phyloP scores from a whole-genome alignment of 2,113 vertebrate genomes.

The Sminthopsis crassicaudata region DNA sequence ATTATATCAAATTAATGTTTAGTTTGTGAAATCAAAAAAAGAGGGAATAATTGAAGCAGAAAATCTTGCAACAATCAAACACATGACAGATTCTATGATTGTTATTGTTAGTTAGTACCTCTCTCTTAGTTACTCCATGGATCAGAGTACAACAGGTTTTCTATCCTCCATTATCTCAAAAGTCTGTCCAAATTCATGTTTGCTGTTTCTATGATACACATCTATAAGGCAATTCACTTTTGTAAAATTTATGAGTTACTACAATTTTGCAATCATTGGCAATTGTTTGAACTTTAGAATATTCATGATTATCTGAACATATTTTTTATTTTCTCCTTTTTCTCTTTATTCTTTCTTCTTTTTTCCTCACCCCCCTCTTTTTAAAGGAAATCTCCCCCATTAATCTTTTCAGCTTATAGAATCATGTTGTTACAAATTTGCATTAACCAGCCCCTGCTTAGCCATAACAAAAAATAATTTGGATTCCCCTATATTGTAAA shows the following conservation, averaged over 20 bases:
- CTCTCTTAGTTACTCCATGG: not conserved
- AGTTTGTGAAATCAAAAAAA: conserved; percentile 8
- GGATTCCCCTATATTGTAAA: conserved; percentile 10
- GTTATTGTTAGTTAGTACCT: not conserved
- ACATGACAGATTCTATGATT: not conserved
- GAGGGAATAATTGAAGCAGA: not conserved
- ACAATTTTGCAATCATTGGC: not conserved
- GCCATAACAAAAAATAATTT: not conserved
- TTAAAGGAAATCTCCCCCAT: conserved; percentile 27
- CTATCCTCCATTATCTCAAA: not conserved
- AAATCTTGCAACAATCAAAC: not conserved
- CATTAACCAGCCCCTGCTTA: not conserved
- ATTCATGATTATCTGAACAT: not conserved
- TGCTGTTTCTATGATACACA: not conserved
- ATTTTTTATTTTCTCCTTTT: conserved; percentile 17
- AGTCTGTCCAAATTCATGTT: not conserved
- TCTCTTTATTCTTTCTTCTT: not conserved
- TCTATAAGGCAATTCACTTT: not conserved
- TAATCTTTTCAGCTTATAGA: not conserved
- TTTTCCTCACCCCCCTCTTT: not conserved
- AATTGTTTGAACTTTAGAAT: not conserved
- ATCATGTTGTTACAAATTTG: not conserved
- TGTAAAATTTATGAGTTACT: not conserved
- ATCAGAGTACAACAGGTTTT: not conserved
- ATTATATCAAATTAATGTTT: not conserved